Conservation (phyloP, 2,888 invertebrate genomes). For the Pristionchus arcanus region DNA sequence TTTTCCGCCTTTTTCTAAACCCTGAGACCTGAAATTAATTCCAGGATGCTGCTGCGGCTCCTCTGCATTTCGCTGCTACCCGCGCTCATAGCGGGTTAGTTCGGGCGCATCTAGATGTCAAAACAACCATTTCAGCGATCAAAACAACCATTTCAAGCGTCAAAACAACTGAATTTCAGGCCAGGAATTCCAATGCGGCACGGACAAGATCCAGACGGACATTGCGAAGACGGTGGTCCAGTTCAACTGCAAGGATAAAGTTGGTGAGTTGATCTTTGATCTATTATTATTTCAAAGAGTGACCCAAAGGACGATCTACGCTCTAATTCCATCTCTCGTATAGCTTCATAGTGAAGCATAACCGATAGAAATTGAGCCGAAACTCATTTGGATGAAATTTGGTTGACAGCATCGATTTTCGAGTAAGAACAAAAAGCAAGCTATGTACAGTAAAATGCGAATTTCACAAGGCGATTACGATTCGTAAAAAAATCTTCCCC, state of each 20-base stretch:
- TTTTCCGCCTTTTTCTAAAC: neutral
- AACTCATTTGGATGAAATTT: too few relatives aligned
- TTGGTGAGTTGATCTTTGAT: conserved; percentile 44
- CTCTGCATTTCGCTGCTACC: conserved; percentile 8
- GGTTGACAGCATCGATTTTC: too few relatives aligned
- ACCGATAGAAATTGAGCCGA: too few relatives aligned
- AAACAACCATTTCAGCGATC: neutral
- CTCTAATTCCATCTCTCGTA: too few relatives aligned
- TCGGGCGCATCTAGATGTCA: neutral
- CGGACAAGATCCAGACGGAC: conserved; percentile 49
- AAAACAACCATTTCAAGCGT: neutral
- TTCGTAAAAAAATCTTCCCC: neutral
- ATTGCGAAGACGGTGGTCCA: conserved; percentile 42
- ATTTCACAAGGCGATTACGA: too few relatives aligned
- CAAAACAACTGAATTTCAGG: neutral
- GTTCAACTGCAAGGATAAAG: conserved; percentile 56
- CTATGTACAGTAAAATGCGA: too few relatives aligned
- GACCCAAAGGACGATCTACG: too few relatives aligned
- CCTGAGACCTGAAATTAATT: neutral
- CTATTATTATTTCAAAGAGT: too few relatives aligned
- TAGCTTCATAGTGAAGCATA: too few relatives aligned
- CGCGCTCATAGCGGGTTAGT: neutral
- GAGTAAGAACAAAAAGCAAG: too few relatives aligned
- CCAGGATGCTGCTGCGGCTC: conserved; percentile 23
- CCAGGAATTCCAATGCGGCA: conserved; percentile 44